These are phyloP conservation scores for Nothoprocta perdicaria DNA, from an alignment of 2,113 vertebrate species.

Conservation along the genomic window DNA sequence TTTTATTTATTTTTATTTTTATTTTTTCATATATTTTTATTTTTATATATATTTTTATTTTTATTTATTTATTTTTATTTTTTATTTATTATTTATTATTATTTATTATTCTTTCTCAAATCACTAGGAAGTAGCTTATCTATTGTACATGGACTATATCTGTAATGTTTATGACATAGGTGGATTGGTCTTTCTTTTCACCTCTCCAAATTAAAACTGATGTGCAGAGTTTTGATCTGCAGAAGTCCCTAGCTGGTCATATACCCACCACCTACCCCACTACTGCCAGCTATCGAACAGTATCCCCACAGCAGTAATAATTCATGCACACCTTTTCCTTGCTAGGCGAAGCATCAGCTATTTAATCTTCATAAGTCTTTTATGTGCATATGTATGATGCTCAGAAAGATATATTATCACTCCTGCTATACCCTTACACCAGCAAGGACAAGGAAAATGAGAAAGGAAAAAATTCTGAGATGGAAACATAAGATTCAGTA, in stretches of 20 bases:
- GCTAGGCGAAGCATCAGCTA: background rate
- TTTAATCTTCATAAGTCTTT: background rate
- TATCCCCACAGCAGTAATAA: background rate
- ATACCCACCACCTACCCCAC: background rate
- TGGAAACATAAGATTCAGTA: fast-evolving
- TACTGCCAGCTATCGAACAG: background rate
- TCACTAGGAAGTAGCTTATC: background rate
- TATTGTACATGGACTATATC: background rate
- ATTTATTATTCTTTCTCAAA: background rate
- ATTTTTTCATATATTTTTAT: too few relatives aligned
- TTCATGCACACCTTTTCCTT: background rate
- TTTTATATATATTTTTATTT: too few relatives aligned
- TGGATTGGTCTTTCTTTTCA: background rate
- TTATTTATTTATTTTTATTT: too few relatives aligned
- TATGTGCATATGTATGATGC: too few relatives aligned
- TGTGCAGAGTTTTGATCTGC: background rate
- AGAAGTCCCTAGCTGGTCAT: background rate
- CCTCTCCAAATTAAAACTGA: background rate
- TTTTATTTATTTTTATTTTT: too few relatives aligned
- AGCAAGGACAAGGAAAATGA: background rate
- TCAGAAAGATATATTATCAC: background rate
- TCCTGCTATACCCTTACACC: background rate
- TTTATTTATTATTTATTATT: too few relatives aligned
- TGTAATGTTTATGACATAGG: background rate
- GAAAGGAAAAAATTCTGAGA: background rate